Base-by-base conservation (phyloP, 2,113 vertebrate species). In the Varanus komodoensis region DNA sequence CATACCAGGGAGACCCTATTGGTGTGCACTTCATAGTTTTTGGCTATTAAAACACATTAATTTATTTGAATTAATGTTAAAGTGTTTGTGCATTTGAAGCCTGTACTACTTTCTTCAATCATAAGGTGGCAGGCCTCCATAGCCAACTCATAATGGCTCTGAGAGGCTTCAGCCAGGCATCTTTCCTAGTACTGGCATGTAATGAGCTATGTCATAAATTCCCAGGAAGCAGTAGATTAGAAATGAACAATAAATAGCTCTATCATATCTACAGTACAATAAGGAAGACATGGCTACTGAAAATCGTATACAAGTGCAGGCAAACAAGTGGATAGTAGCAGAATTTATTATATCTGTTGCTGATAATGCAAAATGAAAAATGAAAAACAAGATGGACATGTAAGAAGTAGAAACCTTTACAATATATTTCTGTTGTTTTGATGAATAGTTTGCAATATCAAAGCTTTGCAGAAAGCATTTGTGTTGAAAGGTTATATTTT, bases 301-400 rank as follows among this genome's bases (percentile, higher is more conserved):
- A 79, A 78, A 78, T 50, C 25, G 9, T 12, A 79, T 50, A 27
- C 7, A 79, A 50, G 21, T 27, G 8, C 23, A 79, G 48, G 38
- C 44, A 50, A 48, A 23, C 44, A 48, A 50, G 21, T 25, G 50
- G 44, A 50, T 79, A 79, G 8, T 50, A 11, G 25, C 50, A 50
- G 38, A 25, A 50, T 79, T 79, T 79, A 79, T 79, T 79, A 27
- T 50, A 21, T 44, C 15, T 48, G 21, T 75, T 44, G n/a, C 73
- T 61, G n/a, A 25, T 44, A 87, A 73, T 50, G 67, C 64, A 71
- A 71, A 77, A 75, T 77, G 85, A 12, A 86, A 74, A 74, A 86
- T 29, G 34, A 32, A 87, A 64, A 64, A 29, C 21, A 34, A 44
- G 74, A 64, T 78, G 73, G 6, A 64, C 23, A 44, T 44, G 1